Percentiles rank a stretch among this genome's conserved stretches.
phyloP scores from a whole-genome alignment of 2,888 invertebrate species.

The Muschampia plurimacula region DNA sequence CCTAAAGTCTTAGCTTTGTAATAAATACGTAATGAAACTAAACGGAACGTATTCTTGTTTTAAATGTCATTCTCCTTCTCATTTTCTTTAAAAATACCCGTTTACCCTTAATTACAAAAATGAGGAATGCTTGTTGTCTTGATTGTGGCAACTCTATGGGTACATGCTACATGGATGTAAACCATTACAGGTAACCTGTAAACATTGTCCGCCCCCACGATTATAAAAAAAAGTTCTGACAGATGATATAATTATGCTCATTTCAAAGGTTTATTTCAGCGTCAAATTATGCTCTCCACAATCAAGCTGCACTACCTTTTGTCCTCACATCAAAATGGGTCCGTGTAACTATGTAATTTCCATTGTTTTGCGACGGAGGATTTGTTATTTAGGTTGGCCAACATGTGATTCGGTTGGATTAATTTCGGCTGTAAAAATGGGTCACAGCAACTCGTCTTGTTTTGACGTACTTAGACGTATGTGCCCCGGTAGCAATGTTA shows the following conservation, averaged over 20 bases:
- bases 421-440: constrained; percentile 30
- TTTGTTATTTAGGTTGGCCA: constrained; percentile 21
- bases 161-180: no score
- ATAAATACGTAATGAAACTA: no score
- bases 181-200: no score
- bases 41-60: no score
- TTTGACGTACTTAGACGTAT: constrained; percentile 5
- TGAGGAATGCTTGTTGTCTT: no score
- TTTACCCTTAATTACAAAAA: no score
- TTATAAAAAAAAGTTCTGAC: constrained; percentile 2
- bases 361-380: constrained; percentile 21
- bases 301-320: constrained; percentile 10
- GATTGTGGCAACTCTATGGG: no score
- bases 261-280: constrained; percentile 4
- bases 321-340: background rate
- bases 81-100: no score
- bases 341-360: constrained; percentile 17
- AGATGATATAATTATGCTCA: constrained; percentile 13
- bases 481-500: background rate
- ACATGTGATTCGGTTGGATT: constrained; percentile 29
- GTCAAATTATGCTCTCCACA: constrained; percentile 10
- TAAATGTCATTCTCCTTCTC: no score
- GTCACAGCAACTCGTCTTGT: constrained; percentile 30
- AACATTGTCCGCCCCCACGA: background rate
- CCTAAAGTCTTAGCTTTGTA: no score